Base-by-base conservation (phyloP, 2,113 vertebrate species). In the Osmerus eperlanus region DNA sequence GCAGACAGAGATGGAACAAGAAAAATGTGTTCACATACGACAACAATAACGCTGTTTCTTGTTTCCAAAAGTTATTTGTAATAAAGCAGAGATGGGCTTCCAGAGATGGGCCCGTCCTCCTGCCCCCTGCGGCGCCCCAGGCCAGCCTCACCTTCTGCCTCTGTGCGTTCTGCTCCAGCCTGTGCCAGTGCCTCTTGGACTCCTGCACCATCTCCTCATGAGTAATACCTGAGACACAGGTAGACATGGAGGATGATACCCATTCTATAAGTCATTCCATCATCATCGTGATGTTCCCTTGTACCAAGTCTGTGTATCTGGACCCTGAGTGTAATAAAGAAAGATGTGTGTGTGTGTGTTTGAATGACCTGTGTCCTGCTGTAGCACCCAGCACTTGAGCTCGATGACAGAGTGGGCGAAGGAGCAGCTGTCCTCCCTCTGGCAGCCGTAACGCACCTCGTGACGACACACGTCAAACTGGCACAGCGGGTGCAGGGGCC, bases 321-420 rank as follows among this genome's bases (percentile, higher is more conserved):
- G 56, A 61, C 2, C 18, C 14, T 23, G 12, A 23, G 8, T n/a
- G n/a, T 25, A 12, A 54, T 53, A 23, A 2, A 25, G 4, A 69
- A 18, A 56, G 18, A 18, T 60, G 55, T 11, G 0, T 11, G 25
- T 54, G 23, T 29, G 2, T 52, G 32, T 54, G 18, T 67, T 36
- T 55, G 29, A n/a, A 11, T 54, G 79, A 93, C 97, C 96, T 41
- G 96, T 97, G 84, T 98, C 96, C 73, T 98, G 95, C 89, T 99
- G 97, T 77, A 99, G 92, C 79, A 98, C 92, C 97, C 97, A 99
- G 87, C 98, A 95, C 84, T 96, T 97, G 73, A 98, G 95, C 83
- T 99, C 97, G 1, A 99, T 97, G 83, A 97, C 95, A 9, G 96
- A 98, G 84, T 99, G 97, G 72, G 97, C 97, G 0, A 99, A 99